phyloP scores from a whole-genome alignment of 2,113 vertebrate genomes.

The Mellivora capensis region DNA sequence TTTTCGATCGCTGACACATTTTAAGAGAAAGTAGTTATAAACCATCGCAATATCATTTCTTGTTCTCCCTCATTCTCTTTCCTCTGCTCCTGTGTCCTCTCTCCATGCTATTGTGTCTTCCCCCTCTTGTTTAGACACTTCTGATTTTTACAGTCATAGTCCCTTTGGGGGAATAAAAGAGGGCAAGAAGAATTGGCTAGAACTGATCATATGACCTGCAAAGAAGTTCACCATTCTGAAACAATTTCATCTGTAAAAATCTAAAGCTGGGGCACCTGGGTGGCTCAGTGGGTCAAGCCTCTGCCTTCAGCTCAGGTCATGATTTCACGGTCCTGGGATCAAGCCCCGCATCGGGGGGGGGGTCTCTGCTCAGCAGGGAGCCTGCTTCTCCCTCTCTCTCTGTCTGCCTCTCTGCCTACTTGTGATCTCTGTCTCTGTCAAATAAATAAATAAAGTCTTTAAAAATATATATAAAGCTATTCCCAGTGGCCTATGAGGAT shows the following conservation, averaged over 20 bases:
- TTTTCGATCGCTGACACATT: neutral
- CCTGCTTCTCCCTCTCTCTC: no score
- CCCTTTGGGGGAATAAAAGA: neutral
- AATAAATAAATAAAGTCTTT: no score
- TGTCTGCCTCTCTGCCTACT: no score
- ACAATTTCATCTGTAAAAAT: neutral
- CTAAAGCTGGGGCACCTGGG: no score
- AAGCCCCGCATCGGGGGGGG: no score
- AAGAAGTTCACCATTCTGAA: neutral
- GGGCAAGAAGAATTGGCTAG: neutral
- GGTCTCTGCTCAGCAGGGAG: no score
- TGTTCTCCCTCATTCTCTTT: neutral
- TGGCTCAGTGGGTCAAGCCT: no score
- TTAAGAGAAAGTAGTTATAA: constrained; percentile 9
- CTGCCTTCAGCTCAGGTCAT: no score
- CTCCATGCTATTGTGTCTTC: neutral
- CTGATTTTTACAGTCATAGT: neutral
- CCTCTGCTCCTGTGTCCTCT: neutral
- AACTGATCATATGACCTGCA: constrained; percentile 13
- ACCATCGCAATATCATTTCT: neutral
- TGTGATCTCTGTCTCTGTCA: no score
- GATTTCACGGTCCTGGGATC: no score
- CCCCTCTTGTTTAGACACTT: neutral
- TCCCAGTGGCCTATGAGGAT: neutral
- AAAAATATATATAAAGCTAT: neutral